phyloP scores from a whole-genome alignment of 2,113 vertebrate genomes.

The Petrocephalus microphthalmus region DNA sequence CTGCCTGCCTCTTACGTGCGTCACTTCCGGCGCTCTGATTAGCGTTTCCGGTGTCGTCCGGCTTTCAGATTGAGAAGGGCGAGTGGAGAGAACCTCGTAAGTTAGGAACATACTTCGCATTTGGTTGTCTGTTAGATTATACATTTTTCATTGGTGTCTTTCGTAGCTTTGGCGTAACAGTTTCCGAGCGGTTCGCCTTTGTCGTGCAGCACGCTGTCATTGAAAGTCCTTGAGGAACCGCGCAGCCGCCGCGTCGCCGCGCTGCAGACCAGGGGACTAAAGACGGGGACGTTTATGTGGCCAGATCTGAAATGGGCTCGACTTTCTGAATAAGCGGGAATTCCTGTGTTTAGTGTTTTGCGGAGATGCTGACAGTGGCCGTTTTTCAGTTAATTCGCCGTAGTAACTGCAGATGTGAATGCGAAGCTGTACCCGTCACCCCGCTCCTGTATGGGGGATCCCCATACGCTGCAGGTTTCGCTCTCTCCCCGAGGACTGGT shows the following conservation, averaged over 20 bases:
- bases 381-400: not conserved
- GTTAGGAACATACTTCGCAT: slow-evolving; percentile 17
- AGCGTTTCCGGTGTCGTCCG: slow-evolving; percentile 40
- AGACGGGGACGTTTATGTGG: not conserved
- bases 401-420: not conserved
- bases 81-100: slow-evolving; percentile 58
- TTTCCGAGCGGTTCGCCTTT: not conserved
- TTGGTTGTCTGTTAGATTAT: not conserved
- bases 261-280: not conserved
- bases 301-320: not conserved
- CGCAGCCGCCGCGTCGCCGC: not conserved
- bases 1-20: not conserved
- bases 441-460: too few relatives aligned
- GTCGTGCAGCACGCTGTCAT: slow-evolving; percentile 24
- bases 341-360: not conserved
- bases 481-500: too few relatives aligned
- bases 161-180: not conserved
- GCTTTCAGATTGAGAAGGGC: slow-evolving; percentile 64
- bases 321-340: not conserved
- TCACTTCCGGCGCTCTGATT: slow-evolving; percentile 40
- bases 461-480: too few relatives aligned
- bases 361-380: not conserved
- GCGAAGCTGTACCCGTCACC: not conserved
- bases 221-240: slow-evolving; percentile 43
- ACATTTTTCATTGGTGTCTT: not conserved